Evolutionary conservation across 2,113 vertebrate species (phyloP).

Genomic region (Merops nubicus): DNA sequence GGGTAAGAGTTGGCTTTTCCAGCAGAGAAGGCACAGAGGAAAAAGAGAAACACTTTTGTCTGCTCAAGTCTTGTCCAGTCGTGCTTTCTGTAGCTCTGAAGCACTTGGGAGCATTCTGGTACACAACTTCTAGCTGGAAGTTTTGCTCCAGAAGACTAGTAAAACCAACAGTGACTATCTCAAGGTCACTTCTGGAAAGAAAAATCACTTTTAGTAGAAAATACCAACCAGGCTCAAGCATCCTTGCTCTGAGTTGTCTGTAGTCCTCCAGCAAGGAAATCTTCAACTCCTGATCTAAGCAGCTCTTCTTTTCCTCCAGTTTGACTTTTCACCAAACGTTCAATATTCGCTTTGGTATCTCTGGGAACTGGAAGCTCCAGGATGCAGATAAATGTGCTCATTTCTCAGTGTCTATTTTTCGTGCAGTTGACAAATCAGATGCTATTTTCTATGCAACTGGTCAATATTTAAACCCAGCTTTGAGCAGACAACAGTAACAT

Average conservation of each 20-base stretch:
- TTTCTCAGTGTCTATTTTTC: not conserved
- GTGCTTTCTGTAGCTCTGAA: rapidly evolving
- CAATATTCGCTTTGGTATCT: not conserved
- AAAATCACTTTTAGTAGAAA: not conserved
- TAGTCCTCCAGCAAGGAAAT: not conserved
- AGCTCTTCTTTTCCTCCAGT: too few relatives aligned
- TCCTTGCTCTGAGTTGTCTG: not conserved
- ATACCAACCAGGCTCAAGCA: not conserved
- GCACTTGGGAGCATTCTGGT: rapidly evolving
- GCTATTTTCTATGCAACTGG: not conserved
- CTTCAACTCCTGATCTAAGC: not conserved
- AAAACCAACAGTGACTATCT: not conserved
- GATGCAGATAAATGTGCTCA: not conserved
- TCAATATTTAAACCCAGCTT: conserved; percentile 1
- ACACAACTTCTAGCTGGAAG: not conserved
- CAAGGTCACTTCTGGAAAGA: not conserved
- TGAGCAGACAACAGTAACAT: not conserved
- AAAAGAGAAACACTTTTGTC: not conserved
- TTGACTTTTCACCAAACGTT: not conserved
- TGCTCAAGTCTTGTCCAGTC: not conserved
- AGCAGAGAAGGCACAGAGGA: not conserved
- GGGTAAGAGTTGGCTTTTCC: not conserved
- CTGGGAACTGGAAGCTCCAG: not conserved
- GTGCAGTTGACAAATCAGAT: not conserved
- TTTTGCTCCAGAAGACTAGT: not conserved